Conservation (phyloP, 2,113 vertebrate species). For the Scomber japonicus region DNA sequence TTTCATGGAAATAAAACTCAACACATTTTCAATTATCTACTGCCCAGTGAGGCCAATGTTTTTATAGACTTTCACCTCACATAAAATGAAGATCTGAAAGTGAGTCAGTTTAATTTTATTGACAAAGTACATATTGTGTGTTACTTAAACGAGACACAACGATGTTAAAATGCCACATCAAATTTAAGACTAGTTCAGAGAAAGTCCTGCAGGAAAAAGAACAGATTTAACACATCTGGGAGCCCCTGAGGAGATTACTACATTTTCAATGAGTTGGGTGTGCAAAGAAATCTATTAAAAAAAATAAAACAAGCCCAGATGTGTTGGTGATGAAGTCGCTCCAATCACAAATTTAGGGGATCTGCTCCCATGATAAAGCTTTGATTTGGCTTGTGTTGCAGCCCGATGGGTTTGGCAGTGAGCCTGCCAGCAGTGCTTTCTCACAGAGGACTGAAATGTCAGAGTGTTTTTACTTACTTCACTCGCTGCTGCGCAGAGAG, state of each 20-base stretch:
- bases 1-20: no score
- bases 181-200: neutral
- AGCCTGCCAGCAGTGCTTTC: slow-evolving; percentile 41
- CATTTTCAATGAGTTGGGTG: no score
- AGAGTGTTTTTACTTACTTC: slow-evolving; percentile 28
- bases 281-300: no score
- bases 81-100: neutral
- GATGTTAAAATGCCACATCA: neutral
- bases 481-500: slow-evolving; percentile 1
- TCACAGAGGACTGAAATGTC: slow-evolving; percentile 54
- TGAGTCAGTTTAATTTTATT: no score
- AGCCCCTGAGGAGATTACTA: neutral
- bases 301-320: no score
- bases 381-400: slow-evolving; percentile 23
- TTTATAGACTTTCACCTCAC: neutral
- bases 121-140: no score
- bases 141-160: neutral
- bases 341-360: neutral
- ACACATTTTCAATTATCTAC: no score
- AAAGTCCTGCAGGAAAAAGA: neutral
- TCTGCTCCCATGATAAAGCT: slow-evolving; percentile 6
- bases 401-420: slow-evolving; percentile 21
- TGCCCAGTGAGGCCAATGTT: no score
- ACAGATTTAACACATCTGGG: slow-evolving; percentile 2
- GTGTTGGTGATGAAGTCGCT: no score